phyloP scores from a whole-genome alignment of 1,140 invertebrate genomes.

The Streblospio benedicti region DNA sequence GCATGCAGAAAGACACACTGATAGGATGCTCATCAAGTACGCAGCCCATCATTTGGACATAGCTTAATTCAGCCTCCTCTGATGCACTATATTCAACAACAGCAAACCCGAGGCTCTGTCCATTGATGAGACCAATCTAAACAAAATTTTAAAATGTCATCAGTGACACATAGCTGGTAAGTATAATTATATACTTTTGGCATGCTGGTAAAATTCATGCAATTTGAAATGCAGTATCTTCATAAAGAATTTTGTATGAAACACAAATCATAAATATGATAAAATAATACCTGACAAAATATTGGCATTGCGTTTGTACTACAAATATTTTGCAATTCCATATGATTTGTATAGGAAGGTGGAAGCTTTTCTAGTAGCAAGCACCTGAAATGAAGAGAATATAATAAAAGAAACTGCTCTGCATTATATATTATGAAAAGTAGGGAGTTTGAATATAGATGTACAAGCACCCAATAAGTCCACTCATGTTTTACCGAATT shows the following conservation, averaged over 20 bases:
- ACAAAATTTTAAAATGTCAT: slow-evolving; percentile 17
- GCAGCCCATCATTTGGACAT: slow-evolving; percentile 43
- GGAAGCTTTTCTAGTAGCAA: slow-evolving; percentile 53
- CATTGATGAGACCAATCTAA: slow-evolving; percentile 54
- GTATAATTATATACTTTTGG: not conserved
- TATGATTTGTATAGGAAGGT: slow-evolving; percentile 51
- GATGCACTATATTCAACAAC: slow-evolving; percentile 52
- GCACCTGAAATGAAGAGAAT: slow-evolving; percentile 48
- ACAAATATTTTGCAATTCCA: slow-evolving; percentile 52
- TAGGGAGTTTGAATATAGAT: too few relatives aligned
- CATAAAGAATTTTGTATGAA: not conserved
- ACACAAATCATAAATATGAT: not conserved
- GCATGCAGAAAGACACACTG: slow-evolving; percentile 53
- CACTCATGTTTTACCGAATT: too few relatives aligned
- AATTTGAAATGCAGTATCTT: not conserved
- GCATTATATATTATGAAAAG: too few relatives aligned
- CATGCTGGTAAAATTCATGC: not conserved
- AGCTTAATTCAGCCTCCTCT: slow-evolving; percentile 52
- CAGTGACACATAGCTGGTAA: not conserved
- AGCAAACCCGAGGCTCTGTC: slow-evolving; percentile 53
- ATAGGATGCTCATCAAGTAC: slow-evolving; percentile 47
- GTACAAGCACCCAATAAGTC: too few relatives aligned
- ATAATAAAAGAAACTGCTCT: too few relatives aligned
- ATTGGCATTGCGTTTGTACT: slow-evolving; percentile 51
- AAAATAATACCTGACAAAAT: slow-evolving; percentile 53